Conservation (phyloP, 2,888 invertebrate genomes). For the Diarsia mendica region DNA sequence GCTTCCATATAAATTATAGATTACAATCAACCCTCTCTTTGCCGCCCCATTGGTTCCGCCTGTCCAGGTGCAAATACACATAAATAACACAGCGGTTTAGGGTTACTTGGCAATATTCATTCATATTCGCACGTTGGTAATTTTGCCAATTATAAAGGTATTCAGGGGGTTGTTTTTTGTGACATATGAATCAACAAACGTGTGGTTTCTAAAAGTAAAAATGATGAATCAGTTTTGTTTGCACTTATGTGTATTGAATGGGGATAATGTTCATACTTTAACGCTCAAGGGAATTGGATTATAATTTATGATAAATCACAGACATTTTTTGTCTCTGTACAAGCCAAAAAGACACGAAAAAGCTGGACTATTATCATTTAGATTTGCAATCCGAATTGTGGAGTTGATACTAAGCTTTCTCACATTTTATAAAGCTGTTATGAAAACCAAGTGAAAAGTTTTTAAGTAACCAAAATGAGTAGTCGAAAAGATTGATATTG, state of each 20-base stretch:
- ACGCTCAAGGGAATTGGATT: background rate
- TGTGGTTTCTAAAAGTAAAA: conserved; percentile 9
- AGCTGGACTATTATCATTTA: too few species aligned
- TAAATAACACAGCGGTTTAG: conserved; percentile 60
- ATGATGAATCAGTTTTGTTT: conserved; percentile 31
- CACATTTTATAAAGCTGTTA: too few species aligned
- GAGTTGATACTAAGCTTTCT: too few species aligned
- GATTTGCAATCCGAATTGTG: too few species aligned
- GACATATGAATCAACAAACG: conserved; percentile 41
- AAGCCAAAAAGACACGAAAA: too few species aligned
- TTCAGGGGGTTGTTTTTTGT: conserved; percentile 41
- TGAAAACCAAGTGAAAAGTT: too few species aligned
- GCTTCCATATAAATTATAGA: conserved; percentile 57
- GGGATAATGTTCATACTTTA: background rate
- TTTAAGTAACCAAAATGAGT: too few species aligned
- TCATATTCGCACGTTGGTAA: conserved; percentile 61
- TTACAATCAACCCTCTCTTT: conserved; percentile 61
- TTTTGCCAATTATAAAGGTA: conserved; percentile 58
- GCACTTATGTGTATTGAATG: conserved; percentile 13
- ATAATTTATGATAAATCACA: conserved; percentile 3
- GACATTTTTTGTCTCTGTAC: too few species aligned
- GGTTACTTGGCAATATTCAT: conserved; percentile 59
- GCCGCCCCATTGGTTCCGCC: conserved; percentile 58
- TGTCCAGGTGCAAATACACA: conserved; percentile 65
- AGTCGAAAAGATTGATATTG: too few species aligned